Evolutionary conservation across 2,113 vertebrate genomes (phyloP).

Genomic region (Crotalus tigris): DNA sequence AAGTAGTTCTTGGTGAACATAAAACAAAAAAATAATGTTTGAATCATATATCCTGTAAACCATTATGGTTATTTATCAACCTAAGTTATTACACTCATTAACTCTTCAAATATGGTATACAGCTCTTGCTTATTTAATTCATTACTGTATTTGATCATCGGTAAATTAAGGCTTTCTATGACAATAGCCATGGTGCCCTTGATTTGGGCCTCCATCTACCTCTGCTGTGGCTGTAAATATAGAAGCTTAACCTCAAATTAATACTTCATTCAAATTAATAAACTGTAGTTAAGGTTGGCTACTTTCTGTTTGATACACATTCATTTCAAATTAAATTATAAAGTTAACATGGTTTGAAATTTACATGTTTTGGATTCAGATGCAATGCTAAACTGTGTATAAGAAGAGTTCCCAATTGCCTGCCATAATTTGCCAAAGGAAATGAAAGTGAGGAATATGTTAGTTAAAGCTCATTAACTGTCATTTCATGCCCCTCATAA

Average conservation of each 20-base stretch:
- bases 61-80: neutral
- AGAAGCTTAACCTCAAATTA: neutral
- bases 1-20: neutral
- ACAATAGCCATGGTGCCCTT: neutral
- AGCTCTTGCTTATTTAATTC: neutral
- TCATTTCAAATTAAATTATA: neutral
- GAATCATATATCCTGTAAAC: neutral
- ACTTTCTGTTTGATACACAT: neutral
- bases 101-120: neutral
- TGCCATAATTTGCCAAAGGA: neutral
- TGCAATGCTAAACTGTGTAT: neutral
- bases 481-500: neutral
- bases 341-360: neutral
- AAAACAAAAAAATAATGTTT: neutral
- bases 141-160: neutral
- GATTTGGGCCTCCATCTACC: neutral
- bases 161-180: neutral
- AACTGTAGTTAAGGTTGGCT: neutral
- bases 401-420: neutral
- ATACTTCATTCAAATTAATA: neutral
- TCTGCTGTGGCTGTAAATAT: neutral
- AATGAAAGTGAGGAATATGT: neutral
- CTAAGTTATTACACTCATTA: neutral
- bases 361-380: neutral
- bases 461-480: neutral